Conservation (phyloP, 2,797 vertebrate species). For the Enteromius treurensis region DNA sequence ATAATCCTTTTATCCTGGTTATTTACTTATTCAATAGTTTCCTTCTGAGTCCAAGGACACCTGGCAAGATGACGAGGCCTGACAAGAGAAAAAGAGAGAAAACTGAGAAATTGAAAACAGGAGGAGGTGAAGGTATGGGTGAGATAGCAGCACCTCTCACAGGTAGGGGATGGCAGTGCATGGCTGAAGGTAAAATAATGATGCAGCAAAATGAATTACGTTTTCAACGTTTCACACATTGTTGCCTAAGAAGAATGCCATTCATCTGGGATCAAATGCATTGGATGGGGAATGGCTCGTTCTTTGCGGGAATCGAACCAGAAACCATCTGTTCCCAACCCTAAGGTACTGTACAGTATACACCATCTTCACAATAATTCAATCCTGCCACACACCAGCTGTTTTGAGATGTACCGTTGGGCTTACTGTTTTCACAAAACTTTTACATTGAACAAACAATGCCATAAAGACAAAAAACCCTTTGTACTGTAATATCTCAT, state of each 20-base stretch:
- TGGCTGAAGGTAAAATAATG: not conserved
- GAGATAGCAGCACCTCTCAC: constrained; percentile 23
- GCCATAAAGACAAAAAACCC: not conserved
- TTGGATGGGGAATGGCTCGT: not conserved
- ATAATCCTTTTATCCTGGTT: constrained; percentile 56
- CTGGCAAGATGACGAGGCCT: constrained; percentile 20
- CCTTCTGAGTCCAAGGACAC: constrained; percentile 50
- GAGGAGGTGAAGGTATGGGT: constrained; percentile 50
- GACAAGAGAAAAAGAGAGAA: constrained; percentile 40
- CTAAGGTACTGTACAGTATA: not conserved
- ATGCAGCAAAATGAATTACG: constrained; percentile 55
- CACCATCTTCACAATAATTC: not conserved
- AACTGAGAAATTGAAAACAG: constrained; percentile 28
- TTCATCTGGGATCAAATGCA: not conserved
- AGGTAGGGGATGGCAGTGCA: constrained; percentile 27
- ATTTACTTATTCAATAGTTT: constrained; percentile 53
- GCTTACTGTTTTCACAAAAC: not conserved
- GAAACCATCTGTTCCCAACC: constrained; percentile 1
- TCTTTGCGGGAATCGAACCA: not conserved
- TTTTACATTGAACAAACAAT: not conserved
- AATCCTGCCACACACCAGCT: not conserved
- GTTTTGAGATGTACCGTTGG: not conserved
- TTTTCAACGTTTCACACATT: not conserved
- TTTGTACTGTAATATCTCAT: no score
- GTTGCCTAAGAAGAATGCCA: not conserved